Evolutionary conservation across 2,888 invertebrate genomes (phyloP), one percentile per base, ranked within the genome.

Genomic region (Dryocosmus kuriphilus): DNA sequence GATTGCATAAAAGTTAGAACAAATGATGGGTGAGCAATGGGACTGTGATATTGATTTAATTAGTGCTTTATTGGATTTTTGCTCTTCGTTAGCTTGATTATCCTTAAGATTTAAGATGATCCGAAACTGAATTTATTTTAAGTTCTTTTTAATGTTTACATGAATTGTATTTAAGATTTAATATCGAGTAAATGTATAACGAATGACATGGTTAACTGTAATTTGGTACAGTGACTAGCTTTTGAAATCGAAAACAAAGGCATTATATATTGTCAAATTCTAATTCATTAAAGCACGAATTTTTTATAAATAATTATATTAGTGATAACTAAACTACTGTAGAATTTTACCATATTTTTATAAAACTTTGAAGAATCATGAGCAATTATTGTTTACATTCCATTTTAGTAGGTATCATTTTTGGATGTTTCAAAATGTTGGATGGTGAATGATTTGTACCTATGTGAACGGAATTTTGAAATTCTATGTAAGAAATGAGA

Each of bases 301-400:
- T 71, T 71, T 71, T 71, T 71, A 71, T 51, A 71, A 71, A 71
- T 51, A 27, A 57, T 57, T 9, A 27, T 71, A 71, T 46, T 51
- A 51, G 30, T 51, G 16, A 41, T 41, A 41, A 24, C 14, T 67
- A 71, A 71, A n/a, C 51, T 71, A 71, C 7, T 30, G 32, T 71
- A 71, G 71, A 71, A 71, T 71, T 71, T 71, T 71, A 71, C 27
- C n/a, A 71, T 71, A 71, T 71, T 71, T 71, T 71, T 71, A 71
- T 71, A 71, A 71, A 71, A 71, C 9, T 51, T 71, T 71, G 30
- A 51, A 63, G 11, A 32, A 11, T 35, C 32, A 32, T 35, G 35
- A 63, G 16, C 30, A 30, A 30, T 30, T 71, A 46, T 71, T 30
- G 30, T 51, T 71, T 71, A 46, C 51, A 71, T 71, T 71, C 51